Evolutionary conservation across 2,888 invertebrate species (phyloP).

Genomic region (Papilio gigon): DNA sequence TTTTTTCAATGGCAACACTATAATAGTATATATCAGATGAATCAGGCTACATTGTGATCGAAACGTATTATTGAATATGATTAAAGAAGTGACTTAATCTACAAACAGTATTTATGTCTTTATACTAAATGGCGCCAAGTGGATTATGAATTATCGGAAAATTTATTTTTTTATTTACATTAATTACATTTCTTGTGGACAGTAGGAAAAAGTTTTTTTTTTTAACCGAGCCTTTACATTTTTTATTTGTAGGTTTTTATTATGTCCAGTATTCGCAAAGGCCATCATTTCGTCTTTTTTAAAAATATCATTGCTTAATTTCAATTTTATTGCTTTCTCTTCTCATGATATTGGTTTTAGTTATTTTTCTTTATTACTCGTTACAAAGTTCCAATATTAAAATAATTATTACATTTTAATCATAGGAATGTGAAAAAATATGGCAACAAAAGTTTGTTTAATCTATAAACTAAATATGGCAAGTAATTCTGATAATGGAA

Average conservation of each 20-base stretch:
- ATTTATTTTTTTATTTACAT: constrained; percentile 4
- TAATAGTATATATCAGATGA: constrained; percentile 11
- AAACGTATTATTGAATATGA: constrained; percentile 11
- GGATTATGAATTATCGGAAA: background rate
- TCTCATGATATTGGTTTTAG: background rate
- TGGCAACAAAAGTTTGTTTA: background rate
- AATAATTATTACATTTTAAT: background rate
- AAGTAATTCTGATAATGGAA: constrained; percentile 2
- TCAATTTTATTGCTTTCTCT: constrained; percentile 27
- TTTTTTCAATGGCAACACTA: constrained; percentile 38
- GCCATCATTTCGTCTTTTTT: background rate
- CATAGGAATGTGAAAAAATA: constrained; percentile 12
- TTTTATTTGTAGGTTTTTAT: background rate
- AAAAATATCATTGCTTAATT: constrained; percentile 20
- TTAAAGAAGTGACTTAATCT: background rate
- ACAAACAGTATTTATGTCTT: background rate
- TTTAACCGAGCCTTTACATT: background rate
- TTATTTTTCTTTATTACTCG: background rate
- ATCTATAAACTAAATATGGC: constrained; percentile 16
- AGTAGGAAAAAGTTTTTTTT: background rate
- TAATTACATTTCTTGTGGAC: background rate
- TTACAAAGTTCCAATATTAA: background rate
- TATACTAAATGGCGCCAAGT: constrained; percentile 7
- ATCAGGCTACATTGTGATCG: constrained; percentile 5
- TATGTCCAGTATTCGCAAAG: background rate